These are phyloP conservation scores for Taenioides sp. DNA, from an alignment of 2,797 vertebrate genomes.

Conservation along the genomic window DNA sequence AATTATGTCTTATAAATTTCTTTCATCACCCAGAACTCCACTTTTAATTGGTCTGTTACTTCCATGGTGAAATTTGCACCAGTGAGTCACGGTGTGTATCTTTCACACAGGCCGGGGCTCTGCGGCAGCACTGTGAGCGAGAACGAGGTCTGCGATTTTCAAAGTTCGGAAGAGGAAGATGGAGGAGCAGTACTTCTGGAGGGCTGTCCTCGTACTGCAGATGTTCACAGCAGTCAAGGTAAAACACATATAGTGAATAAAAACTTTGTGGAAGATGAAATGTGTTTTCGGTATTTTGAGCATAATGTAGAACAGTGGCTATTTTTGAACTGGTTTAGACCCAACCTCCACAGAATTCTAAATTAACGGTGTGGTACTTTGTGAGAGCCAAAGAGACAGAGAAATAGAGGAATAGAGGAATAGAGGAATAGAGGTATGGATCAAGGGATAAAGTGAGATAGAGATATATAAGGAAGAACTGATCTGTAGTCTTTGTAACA, in stretches of 20 bases:
- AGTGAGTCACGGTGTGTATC: not conserved
- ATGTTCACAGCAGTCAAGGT: constrained; percentile 72
- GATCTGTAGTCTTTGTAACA: no score
- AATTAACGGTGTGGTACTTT: no score
- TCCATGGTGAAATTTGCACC: not conserved
- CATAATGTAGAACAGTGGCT: no score
- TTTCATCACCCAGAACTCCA: not conserved
- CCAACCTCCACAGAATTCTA: no score
- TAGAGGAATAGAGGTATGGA: no score
- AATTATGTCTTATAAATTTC: not conserved
- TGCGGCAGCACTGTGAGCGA: constrained; percentile 2
- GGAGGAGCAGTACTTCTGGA: constrained; percentile 60
- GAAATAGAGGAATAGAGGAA: no score
- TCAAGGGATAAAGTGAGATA: no score
- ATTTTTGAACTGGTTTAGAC: no score
- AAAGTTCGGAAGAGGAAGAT: constrained; percentile 36
- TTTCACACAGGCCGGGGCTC: constrained; percentile 47
- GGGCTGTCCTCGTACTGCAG: constrained; percentile 62
- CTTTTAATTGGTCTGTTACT: not conserved
- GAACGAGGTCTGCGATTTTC: constrained; percentile 43
- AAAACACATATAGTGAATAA: constrained; percentile 30
- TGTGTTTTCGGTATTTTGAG: no score
- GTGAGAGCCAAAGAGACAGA: no score
- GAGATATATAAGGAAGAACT: no score
- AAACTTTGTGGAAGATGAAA: no score